Conservation (phyloP, 2,888 invertebrate species). For the Hoplodrina blanda region DNA sequence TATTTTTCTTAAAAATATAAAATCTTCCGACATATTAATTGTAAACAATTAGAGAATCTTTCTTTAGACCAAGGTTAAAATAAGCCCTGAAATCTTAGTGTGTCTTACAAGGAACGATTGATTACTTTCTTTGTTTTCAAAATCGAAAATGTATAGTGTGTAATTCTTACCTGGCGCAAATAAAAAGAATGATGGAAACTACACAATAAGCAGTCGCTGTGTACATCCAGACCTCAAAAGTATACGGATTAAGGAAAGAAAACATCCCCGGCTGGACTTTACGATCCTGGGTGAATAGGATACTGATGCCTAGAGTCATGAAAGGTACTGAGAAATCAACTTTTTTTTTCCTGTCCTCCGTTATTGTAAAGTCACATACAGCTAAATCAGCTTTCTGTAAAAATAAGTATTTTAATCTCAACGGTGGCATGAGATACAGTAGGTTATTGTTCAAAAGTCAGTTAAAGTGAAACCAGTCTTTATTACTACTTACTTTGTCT, state of each 20-base stretch:
- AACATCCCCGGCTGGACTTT: slow-evolving; percentile 95
- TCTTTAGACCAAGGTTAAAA: too few species aligned
- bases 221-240: slow-evolving; percentile 96
- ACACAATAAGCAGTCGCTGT: slow-evolving; percentile 96
- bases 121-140: neutral
- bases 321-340: slow-evolving; percentile 99
- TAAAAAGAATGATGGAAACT: slow-evolving; percentile 95
- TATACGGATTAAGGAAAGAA: slow-evolving; percentile 96
- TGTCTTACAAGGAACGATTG: neutral
- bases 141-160: neutral
- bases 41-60: too few species aligned
- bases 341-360: slow-evolving; percentile 95
- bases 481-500: slow-evolving; percentile 77
- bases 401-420: neutral
- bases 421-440: neutral
- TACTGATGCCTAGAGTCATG: slow-evolving; percentile 98
- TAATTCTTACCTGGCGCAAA: slow-evolving; percentile 92
- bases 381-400: slow-evolving; percentile 84
- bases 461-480: neutral
- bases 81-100: too few species aligned
- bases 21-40: too few species aligned
- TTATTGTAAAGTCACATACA: slow-evolving; percentile 95
- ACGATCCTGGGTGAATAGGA: slow-evolving; percentile 95
- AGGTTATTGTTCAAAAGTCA: neutral
- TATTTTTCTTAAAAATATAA: neutral